phyloP scores from a whole-genome alignment of 64 coral and sea anemone genomes.

The Montipora capricornis region DNA sequence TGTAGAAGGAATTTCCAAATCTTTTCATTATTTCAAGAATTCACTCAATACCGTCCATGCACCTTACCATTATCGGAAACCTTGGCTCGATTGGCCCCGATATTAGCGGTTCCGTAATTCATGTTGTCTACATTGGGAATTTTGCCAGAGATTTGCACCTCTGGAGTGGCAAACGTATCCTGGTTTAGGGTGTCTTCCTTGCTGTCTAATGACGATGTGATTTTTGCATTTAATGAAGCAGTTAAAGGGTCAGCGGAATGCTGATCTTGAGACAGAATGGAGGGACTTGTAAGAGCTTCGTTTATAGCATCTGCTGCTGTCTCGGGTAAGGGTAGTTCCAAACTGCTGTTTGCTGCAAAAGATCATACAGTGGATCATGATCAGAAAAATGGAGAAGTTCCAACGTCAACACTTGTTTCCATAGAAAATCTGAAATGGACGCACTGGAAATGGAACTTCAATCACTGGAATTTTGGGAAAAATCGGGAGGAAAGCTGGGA shows the following conservation, averaged over 20 bases:
- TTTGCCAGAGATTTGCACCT: constrained; percentile 36
- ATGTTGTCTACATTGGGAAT: constrained; percentile 5
- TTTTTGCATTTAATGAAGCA: constrained; percentile 29
- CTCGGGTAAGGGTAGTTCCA: background rate
- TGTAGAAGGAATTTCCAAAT: background rate
- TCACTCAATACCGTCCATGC: background rate
- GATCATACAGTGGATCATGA: background rate
- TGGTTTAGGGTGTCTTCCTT: background rate
- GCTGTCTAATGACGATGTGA: constrained; percentile 7
- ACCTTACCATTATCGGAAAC: constrained; percentile 6
- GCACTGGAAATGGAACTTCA: too few relatives aligned
- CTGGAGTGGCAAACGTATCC: background rate
- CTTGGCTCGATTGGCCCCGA: background rate
- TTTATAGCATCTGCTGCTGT: constrained; percentile 11
- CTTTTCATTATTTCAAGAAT: background rate
- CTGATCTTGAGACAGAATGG: constrained; percentile 3
- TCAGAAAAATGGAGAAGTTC: too few relatives aligned
- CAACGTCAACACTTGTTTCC: too few relatives aligned
- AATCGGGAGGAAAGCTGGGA: too few relatives aligned
- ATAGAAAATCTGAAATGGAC: too few relatives aligned
- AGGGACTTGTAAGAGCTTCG: constrained; percentile 18
- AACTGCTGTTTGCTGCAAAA: background rate
- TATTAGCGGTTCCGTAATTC: background rate
- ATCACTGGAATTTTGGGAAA: too few relatives aligned
- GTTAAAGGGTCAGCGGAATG: constrained; percentile 28